Base-by-base conservation (phyloP, 2,888 invertebrate species). In the Aromia moschata region DNA sequence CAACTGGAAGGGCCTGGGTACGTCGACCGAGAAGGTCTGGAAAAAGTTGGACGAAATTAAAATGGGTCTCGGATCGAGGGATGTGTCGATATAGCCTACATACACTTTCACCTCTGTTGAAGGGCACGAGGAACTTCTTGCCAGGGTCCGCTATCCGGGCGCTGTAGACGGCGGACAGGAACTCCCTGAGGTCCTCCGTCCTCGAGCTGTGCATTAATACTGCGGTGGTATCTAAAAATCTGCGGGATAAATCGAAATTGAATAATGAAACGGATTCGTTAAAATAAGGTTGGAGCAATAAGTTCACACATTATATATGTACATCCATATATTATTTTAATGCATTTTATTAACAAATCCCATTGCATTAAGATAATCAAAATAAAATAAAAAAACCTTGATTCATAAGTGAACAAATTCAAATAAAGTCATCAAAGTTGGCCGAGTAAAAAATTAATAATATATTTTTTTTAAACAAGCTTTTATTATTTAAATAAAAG, bases 161-260 rank as follows among this genome's bases (percentile, higher is more conserved):
- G 59, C 84, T 85, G 76, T 90, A 90, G 31, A 90, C 85, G 67
- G 86, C 85, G 58, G 87, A 83, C 52, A 93, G 83, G 80, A 93
- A 85, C 73, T 83, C 83, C 72, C 82, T 82, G 41, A 88, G 77
- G 73, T 85, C 84, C 73, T 84, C 84, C 11, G 82, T 81, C 55
- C 84, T 81, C 20, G 81, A 82, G 70, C 84, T 85, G 67, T 87
- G 88, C 76, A 89, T 87, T 71, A 94, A 84, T 77, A 91, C 88
- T 60, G 93, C 90, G 78, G 94, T 87, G 72, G 90, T 87, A 82
- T 94, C 93, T 75, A 95, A 84, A 76, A 94, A 86, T 80, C 91
- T 91, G 20, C 20, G n/a, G 30, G 20, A 53, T 46, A 43, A 53
- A 45, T 33, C n/a, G n/a, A 11, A 33, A 10, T 33, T n/a, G 2